phyloP scores from a whole-genome alignment of 2,113 vertebrate species.

The Sceloporus tristichus region DNA sequence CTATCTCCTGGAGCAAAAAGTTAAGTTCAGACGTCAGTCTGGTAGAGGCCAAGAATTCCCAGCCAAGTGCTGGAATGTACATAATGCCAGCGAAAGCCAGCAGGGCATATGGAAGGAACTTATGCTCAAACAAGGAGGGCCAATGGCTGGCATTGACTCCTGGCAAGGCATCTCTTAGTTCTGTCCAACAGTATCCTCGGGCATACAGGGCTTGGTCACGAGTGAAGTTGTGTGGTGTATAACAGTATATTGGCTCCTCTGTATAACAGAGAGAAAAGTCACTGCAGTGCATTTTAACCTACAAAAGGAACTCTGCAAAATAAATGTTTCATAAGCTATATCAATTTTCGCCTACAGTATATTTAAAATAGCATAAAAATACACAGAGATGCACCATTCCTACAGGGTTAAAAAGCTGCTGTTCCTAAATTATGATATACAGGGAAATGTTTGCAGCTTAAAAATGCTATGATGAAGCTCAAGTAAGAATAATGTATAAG shows the following conservation, averaged over 20 bases:
- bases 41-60: constrained; percentile 97
- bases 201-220: constrained; percentile 98
- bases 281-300: constrained; percentile 79
- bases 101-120: constrained; percentile 97
- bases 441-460: constrained; percentile 28
- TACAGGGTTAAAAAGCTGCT: constrained; percentile 20
- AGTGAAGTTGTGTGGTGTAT: constrained; percentile 99
- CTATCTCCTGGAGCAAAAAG: constrained; percentile 98
- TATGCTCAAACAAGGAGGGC: constrained; percentile 97
- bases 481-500: constrained; percentile 36
- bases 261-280: constrained; percentile 84
- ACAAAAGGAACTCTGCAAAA: constrained; percentile 81
- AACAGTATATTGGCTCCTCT: constrained; percentile 99
- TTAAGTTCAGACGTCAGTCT: constrained; percentile 99
- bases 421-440: not conserved
- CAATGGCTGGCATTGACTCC: constrained; percentile 90
- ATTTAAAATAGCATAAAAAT: constrained; percentile 46
- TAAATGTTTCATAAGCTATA: constrained; percentile 75
- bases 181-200: constrained; percentile 99
- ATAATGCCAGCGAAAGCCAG: constrained; percentile 98
- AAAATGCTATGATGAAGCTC: constrained; percentile 31
- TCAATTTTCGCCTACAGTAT: constrained; percentile 59
- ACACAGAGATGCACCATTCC: constrained; percentile 15
- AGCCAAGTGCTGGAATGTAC: constrained; percentile 96
- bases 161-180: constrained; percentile 93